These are phyloP conservation scores for Oreochromis aureus DNA, from an alignment of 2,113 vertebrate genomes.

Conservation along the genomic window DNA sequence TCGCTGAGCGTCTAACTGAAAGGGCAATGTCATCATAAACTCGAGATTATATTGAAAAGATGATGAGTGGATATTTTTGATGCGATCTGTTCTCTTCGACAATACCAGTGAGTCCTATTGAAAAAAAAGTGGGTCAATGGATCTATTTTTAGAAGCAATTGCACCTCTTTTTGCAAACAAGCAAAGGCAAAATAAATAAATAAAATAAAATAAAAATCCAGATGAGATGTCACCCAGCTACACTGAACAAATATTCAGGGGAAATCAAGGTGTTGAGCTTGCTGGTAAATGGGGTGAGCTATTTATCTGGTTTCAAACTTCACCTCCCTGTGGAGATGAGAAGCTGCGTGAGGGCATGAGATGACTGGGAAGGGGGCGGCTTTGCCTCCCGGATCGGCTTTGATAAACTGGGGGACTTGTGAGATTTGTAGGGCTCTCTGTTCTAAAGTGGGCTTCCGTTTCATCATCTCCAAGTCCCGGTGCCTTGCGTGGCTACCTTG, in stretches of 20 bases:
- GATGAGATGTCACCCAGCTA: conserved; percentile 37
- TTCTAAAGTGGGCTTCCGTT: conserved; percentile 69
- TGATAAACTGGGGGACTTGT: conserved; percentile 60
- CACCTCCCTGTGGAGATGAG: conserved; percentile 61
- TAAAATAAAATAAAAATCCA: conserved; percentile 10
- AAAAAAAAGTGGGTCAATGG: conserved; percentile 66
- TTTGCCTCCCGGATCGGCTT: conserved; percentile 55
- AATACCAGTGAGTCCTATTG: conserved; percentile 49
- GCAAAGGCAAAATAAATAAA: conserved; percentile 30
- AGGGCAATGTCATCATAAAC: neutral
- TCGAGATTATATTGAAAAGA: neutral
- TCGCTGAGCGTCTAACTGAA: neutral
- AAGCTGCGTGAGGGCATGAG: conserved; percentile 41
- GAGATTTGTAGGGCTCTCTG: conserved; percentile 58
- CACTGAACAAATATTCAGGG: conserved; percentile 49
- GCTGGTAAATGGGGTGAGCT: conserved; percentile 57
- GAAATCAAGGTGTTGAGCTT: conserved; percentile 54
- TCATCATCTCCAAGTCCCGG: conserved; percentile 54
- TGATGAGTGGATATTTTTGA: conserved; percentile 7
- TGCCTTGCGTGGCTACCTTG: conserved; percentile 53
- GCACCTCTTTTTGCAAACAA: conserved; percentile 55
- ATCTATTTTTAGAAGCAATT: conserved; percentile 70
- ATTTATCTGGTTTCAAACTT: conserved; percentile 69
- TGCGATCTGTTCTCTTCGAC: conserved; percentile 45
- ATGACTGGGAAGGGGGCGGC: conserved; percentile 19